These are phyloP conservation scores for Nyctibius bracteatus DNA, from an alignment of 2,113 vertebrate species.

Conservation along the genomic window DNA sequence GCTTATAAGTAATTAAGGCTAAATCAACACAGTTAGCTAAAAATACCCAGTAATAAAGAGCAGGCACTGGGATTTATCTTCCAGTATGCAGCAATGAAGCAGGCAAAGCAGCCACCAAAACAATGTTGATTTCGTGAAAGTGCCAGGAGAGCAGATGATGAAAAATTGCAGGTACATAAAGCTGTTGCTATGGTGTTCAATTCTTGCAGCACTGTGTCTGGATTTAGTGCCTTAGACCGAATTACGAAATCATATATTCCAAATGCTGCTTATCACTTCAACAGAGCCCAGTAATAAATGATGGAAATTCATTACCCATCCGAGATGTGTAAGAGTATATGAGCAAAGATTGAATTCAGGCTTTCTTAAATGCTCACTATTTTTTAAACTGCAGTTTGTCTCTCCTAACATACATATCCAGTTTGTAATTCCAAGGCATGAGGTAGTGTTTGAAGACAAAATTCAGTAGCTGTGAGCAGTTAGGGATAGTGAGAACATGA, in stretches of 20 bases:
- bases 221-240: conserved; percentile 27
- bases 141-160: not conserved
- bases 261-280: conserved; percentile 44
- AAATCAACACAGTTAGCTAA: conserved; percentile 6
- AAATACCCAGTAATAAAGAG: not conserved
- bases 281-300: not conserved
- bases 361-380: not conserved
- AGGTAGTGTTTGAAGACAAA: not conserved
- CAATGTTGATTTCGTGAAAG: not conserved
- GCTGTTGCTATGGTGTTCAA: conserved; percentile 27
- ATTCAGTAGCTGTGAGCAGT: not conserved
- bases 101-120: conserved; percentile 24
- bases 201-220: not conserved
- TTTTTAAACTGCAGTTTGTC: not conserved
- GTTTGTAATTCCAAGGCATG: not conserved
- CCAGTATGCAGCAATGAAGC: not conserved
- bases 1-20: not conserved
- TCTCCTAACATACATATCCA: not conserved
- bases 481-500: not conserved
- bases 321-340: not conserved
- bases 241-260: conserved; percentile 44
- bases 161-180: conserved; percentile 46
- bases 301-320: not conserved
- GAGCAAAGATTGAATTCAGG: not conserved
- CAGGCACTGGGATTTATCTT: not conserved